Evolutionary conservation across 2,113 vertebrate species (phyloP).

Genomic region (Atractosteus spatula): DNA sequence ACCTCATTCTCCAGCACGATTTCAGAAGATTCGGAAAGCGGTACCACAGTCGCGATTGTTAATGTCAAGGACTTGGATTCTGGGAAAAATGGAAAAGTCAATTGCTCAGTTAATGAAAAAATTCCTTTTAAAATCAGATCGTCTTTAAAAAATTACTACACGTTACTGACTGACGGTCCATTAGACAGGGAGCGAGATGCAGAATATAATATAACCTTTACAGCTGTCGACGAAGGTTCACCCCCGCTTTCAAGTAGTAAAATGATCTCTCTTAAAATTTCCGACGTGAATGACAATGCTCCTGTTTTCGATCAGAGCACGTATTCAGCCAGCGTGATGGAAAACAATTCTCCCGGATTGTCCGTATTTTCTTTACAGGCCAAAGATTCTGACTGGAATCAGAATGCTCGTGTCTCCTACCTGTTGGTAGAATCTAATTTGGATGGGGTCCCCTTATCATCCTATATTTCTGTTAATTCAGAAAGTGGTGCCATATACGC

Average conservation of each 20-base stretch:
- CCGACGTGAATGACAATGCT: constrained; percentile 40
- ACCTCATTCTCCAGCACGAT: constrained; percentile 47
- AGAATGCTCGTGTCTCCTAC: constrained; percentile 29
- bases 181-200: constrained; percentile 43
- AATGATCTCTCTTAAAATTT: constrained; percentile 33
- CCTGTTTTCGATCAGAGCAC: constrained; percentile 25
- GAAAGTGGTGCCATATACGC: constrained; percentile 28
- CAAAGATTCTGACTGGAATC: constrained; percentile 24
- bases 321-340: constrained; percentile 25
- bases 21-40: constrained; percentile 32
- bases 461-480: constrained; percentile 26
- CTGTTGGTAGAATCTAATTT: constrained; percentile 18
- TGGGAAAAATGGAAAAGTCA: constrained; percentile 43
- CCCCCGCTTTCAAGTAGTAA: constrained; percentile 35
- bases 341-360: constrained; percentile 34
- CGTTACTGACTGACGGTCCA: constrained; percentile 27
- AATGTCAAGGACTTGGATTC: constrained; percentile 52
- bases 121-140: constrained; percentile 45
- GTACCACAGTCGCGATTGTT: constrained; percentile 47
- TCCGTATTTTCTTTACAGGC: constrained; percentile 27
- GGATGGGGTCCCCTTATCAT: not conserved
- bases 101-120: constrained; percentile 24
- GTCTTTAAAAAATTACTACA: constrained; percentile 42
- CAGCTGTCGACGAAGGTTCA: constrained; percentile 32
- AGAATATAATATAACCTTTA: constrained; percentile 45